Conservation (phyloP, 1,140 invertebrate genomes). For the Phortica variegata region DNA sequence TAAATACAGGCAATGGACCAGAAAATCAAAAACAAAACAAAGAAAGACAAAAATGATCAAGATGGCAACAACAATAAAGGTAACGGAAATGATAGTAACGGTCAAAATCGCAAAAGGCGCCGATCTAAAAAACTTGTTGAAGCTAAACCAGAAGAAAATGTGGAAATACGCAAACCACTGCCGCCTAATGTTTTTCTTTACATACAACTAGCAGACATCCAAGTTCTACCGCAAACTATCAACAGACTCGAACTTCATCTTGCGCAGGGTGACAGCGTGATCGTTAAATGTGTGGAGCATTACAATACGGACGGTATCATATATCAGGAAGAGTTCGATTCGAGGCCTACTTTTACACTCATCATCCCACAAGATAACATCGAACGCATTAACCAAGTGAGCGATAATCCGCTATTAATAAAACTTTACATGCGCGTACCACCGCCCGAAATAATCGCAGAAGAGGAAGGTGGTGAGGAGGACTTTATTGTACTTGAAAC, state of each 20-base stretch:
- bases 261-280: slow-evolving; percentile 12
- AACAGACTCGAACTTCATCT: slow-evolving; percentile 22
- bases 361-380: slow-evolving; percentile 40
- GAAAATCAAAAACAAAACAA: too few species aligned
- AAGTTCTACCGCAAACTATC: not conserved
- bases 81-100: too few species aligned
- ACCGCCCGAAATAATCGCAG: not conserved
- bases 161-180: slow-evolving; percentile 6
- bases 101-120: too few species aligned
- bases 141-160: not conserved
- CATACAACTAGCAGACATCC: slow-evolving; percentile 20
- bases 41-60: too few species aligned
- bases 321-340: slow-evolving; percentile 14
- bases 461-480: not conserved
- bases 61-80: too few species aligned
- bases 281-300: slow-evolving; percentile 32
- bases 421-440: slow-evolving; percentile 21
- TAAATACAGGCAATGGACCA: too few species aligned
- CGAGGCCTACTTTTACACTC: slow-evolving; percentile 34
- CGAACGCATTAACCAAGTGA: slow-evolving; percentile 35
- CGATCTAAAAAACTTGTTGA: too few species aligned
- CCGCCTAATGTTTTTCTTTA: slow-evolving; percentile 38
- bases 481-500: too few species aligned
- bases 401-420: slow-evolving; percentile 38
- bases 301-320: slow-evolving; percentile 34